Evolutionary conservation across 2,113 vertebrate species (phyloP).

Genomic region (Asarcornis scutulata): DNA sequence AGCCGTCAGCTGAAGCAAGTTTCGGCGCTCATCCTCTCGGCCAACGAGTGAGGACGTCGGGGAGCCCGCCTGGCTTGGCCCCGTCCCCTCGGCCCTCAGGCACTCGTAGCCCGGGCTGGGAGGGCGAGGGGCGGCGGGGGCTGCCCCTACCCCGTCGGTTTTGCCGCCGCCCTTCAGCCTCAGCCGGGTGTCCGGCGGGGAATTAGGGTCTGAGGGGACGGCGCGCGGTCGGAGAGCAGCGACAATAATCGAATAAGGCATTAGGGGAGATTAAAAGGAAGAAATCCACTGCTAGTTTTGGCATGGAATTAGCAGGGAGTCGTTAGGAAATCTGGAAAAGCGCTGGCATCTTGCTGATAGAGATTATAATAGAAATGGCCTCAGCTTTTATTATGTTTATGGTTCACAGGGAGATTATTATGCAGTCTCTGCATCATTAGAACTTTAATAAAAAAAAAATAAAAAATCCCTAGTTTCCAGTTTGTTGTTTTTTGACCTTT

Average conservation of each 20-base stretch:
- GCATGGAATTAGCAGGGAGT: conserved; percentile 81
- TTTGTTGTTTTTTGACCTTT: not conserved
- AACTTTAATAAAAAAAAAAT: not conserved
- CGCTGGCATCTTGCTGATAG: conserved; percentile 79
- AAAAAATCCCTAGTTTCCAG: not conserved
- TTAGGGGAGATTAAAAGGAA: conserved; percentile 85
- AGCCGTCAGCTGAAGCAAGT: conserved; percentile 76
- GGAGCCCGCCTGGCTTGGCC: not conserved
- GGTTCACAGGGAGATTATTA: conserved; percentile 76
- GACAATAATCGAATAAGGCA: conserved; percentile 84
- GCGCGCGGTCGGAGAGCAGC: conserved; percentile 78
- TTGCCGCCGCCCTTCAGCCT: conserved; percentile 74
- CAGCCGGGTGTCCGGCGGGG: conserved; percentile 73
- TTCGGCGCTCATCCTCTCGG: conserved; percentile 68
- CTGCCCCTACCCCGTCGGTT: conserved; percentile 58
- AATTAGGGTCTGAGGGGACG: conserved; percentile 84
- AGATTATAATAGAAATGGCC: conserved; percentile 81
- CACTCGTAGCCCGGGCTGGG: not conserved
- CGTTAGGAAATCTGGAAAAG: conserved; percentile 81
- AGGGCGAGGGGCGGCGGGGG: not conserved
- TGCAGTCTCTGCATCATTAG: conserved; percentile 45
- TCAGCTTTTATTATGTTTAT: conserved; percentile 78
- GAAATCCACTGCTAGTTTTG: conserved; percentile 85
- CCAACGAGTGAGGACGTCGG: not conserved
- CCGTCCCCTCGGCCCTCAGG: not conserved